phyloP scores from a whole-genome alignment of 2,113 vertebrate genomes.

The Chaenogobius annularis region DNA sequence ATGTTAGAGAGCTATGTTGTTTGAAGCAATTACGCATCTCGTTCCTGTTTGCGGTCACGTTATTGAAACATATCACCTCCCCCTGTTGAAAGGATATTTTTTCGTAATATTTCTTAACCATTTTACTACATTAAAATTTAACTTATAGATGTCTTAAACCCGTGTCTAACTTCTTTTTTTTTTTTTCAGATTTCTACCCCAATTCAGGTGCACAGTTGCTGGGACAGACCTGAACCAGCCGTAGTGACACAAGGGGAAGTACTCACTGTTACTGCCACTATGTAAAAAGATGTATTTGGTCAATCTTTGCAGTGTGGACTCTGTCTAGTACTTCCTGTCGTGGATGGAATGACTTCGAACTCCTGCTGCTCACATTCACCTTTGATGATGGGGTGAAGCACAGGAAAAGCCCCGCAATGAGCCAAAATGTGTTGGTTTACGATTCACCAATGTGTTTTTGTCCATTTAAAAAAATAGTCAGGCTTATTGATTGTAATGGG shows the following conservation, averaged over 20 bases:
- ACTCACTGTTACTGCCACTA: neutral
- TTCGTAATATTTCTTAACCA: too few relatives aligned
- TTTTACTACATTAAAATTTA: too few relatives aligned
- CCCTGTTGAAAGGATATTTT: too few relatives aligned
- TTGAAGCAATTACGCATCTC: too few relatives aligned
- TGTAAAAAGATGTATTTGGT: neutral
- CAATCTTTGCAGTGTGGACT: neutral
- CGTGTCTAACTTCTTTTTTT: neutral
- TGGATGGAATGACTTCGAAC: conserved; percentile 1
- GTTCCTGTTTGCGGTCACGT: too few relatives aligned
- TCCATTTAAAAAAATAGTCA: neutral
- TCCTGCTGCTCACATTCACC: neutral
- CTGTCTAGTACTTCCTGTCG: neutral
- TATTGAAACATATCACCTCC: too few relatives aligned
- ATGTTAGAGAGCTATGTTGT: too few relatives aligned
- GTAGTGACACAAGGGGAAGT: neutral
- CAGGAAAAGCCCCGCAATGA: neutral
- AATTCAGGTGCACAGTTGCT: neutral
- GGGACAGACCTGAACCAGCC: neutral
- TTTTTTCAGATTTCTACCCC: neutral
- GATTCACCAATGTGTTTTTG: neutral
- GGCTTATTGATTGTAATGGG: neutral
- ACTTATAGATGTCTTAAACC: too few relatives aligned
- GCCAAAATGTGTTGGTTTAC: neutral
- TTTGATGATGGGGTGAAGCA: neutral